Percentiles rank a stretch among this genome's conserved stretches.
Conservation (phyloP, 2,113 vertebrate genomes). For the Syngnathoides biaculeatus region DNA sequence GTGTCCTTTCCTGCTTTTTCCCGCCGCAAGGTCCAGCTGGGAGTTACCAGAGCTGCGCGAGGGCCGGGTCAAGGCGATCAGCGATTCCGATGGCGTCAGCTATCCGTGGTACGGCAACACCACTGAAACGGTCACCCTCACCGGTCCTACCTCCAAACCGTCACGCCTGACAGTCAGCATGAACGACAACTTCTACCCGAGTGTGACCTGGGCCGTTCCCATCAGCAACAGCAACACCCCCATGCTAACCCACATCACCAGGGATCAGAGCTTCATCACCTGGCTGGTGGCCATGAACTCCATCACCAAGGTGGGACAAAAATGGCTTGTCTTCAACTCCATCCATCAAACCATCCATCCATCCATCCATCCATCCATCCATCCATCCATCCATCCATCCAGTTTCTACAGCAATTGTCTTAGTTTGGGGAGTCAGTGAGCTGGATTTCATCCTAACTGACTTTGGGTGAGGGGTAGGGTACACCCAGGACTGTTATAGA, state of each 20-base stretch:
- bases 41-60: slow-evolving; percentile 94
- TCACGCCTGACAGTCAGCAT: slow-evolving; percentile 95
- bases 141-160: slow-evolving; percentile 90
- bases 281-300: slow-evolving; percentile 98
- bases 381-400: not conserved
- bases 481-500: too few relatives aligned
- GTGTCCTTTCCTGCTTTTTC: slow-evolving; percentile 1
- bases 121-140: slow-evolving; percentile 93
- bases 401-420: too few relatives aligned
- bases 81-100: slow-evolving; percentile 96
- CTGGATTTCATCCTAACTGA: too few relatives aligned
- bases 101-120: slow-evolving; percentile 99
- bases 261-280: slow-evolving; percentile 98
- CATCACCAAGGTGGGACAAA: slow-evolving; percentile 74
- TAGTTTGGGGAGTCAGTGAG: too few relatives aligned
- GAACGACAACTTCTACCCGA: slow-evolving; percentile 99
- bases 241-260: slow-evolving; percentile 91
- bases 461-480: too few relatives aligned
- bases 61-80: slow-evolving; percentile 94
- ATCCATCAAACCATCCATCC: not conserved
- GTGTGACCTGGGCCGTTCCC: slow-evolving; percentile 97
- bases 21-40: slow-evolving; percentile 89
- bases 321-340: not conserved
- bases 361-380: not conserved
- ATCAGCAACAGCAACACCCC: slow-evolving; percentile 96